Evolutionary conservation across 2,113 vertebrate genomes (phyloP).

Genomic region (Melanocharis versteri): DNA sequence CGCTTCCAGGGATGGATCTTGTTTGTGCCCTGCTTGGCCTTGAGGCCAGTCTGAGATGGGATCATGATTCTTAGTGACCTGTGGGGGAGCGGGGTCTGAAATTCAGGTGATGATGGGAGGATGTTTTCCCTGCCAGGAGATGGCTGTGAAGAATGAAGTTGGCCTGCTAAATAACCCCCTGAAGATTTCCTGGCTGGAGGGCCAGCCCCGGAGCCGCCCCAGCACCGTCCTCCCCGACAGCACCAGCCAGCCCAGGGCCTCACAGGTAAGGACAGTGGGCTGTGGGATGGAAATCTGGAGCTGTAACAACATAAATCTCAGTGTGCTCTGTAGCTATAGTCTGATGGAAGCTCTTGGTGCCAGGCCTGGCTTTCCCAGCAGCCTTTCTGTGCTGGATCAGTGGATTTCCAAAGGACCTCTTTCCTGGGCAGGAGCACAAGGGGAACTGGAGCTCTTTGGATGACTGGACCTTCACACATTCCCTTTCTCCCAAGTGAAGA

Average conservation of each 20-base stretch:
- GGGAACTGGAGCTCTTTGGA: neutral
- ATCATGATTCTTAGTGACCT: neutral
- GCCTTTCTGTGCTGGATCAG: neutral
- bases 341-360: neutral
- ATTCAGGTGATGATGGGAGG: neutral
- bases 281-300: neutral
- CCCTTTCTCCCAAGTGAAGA: neutral
- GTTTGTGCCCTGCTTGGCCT: neutral
- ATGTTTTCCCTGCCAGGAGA: constrained; percentile 76
- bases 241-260: constrained; percentile 24
- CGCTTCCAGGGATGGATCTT: neutral
- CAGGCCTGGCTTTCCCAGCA: neutral
- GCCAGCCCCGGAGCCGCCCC: constrained; percentile 69
- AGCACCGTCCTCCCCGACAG: neutral
- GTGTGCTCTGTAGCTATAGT: neutral
- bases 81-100: neutral
- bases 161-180: constrained; percentile 87
- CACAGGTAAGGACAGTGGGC: constrained; percentile 75
- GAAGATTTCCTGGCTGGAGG: constrained; percentile 92
- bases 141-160: constrained; percentile 88
- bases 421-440: neutral
- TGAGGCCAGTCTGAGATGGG: neutral
- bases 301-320: neutral
- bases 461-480: neutral
- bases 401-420: neutral